Percentiles rank a stretch among this genome's conserved stretches.
Conservation (phyloP, 2,113 vertebrate genomes). For the Myrmophylax atrothorax region DNA sequence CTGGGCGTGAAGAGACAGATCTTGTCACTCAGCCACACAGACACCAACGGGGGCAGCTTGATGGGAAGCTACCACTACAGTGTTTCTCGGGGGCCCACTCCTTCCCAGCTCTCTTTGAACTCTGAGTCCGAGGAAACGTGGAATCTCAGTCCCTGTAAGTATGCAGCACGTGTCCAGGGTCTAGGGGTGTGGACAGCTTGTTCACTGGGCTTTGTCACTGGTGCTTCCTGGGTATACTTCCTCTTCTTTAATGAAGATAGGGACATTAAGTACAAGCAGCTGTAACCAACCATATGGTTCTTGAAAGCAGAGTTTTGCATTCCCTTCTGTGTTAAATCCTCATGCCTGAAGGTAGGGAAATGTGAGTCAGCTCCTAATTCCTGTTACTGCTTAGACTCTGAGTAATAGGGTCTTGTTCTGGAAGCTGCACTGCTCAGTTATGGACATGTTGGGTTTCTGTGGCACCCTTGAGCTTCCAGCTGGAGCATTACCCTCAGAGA, state of each 20-base stretch:
- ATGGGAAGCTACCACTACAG: slow-evolving; percentile 55
- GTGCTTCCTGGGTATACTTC: background rate
- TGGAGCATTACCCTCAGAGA: background rate
- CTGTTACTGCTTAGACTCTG: background rate
- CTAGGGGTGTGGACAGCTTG: background rate
- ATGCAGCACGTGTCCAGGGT: background rate
- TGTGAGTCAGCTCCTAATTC: background rate
- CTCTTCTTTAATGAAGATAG: background rate
- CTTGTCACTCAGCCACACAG: slow-evolving; percentile 36
- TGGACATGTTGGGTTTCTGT: background rate
- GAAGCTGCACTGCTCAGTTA: background rate
- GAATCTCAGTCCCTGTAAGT: slow-evolving; percentile 72
- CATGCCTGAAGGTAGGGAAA: background rate
- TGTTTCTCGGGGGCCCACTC: background rate
- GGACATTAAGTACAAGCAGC: background rate
- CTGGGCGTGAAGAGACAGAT: background rate
- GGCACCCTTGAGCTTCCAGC: background rate
- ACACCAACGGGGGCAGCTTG: slow-evolving; percentile 21
- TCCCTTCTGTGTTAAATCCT: background rate
- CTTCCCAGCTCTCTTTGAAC: slow-evolving; percentile 32
- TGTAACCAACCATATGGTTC: background rate
- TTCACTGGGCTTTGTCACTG: background rate
- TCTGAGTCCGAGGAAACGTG: background rate
- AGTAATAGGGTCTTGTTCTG: background rate
- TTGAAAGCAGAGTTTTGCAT: background rate